Evolutionary conservation across 64 coral and sea anemone genomes (phyloP), one percentile per base, ranked within the genome.

Genomic region (Montipora efflorescens): DNA sequence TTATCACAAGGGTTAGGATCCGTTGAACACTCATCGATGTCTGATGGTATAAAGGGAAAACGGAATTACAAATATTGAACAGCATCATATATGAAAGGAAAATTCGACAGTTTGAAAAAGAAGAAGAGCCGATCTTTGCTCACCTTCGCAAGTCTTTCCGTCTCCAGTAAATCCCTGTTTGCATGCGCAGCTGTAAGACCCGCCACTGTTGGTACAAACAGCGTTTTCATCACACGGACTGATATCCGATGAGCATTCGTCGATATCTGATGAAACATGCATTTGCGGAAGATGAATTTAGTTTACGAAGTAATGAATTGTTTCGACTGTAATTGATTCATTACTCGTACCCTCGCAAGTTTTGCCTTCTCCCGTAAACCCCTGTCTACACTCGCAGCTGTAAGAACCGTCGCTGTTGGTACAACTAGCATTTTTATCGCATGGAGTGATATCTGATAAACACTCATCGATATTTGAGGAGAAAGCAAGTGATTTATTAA

Each of bases 111-210:
- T 36, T 36, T 36, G 36, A 36, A 36, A 36, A 36, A 36, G 36
- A 36, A 36, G 36, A 36, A 36, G 36, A 36, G 36, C 36, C 36
- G 1, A 36, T 36, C 36, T 36, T 36, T 36, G 36, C 36, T 36
- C 36, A 93, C 91, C 83, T 87, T 62, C 23, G 28, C 83, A 79
- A n/a, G 21, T 1, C 14, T 7, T 81, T 1, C 95, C 95, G 76
- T 96, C 19, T 19, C 95, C 91, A 18, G 81, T 90, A 15, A 79
- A 96, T 19, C 90, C 90, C 15, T 93, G 77, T 28, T 47, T 59
- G 76, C 95, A 96, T 71, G 74, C 55, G 57, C 95, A 96, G 55
- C 74, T 52, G 47, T 89, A 93, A 19, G 95, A 93, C 5, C 95
- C 95, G 44, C 28, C n/a, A 45, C 16, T 96, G 59, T 96, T 96